Conservation (phyloP, 2,113 vertebrate genomes). For the Anthoscopus minutus region DNA sequence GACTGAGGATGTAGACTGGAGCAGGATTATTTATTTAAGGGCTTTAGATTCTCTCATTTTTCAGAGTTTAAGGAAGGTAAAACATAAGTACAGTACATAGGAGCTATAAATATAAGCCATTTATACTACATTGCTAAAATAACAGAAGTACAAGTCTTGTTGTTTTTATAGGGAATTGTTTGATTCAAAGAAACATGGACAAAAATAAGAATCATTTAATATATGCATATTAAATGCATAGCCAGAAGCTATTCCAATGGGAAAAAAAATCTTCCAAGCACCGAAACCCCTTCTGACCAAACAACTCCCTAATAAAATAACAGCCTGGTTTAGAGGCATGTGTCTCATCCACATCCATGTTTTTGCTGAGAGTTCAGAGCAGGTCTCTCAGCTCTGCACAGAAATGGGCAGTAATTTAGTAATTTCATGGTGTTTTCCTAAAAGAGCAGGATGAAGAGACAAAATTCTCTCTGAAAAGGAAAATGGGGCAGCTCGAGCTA, state of each 20-base stretch:
- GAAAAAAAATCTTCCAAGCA: neutral
- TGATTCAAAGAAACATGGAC: neutral
- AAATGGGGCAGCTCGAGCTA: neutral
- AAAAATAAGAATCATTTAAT: neutral
- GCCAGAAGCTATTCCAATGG: neutral
- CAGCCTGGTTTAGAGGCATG: neutral
- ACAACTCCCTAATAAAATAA: neutral
- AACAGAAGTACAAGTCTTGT: neutral
- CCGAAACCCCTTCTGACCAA: neutral
- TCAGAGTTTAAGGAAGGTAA: neutral
- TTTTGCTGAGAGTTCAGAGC: neutral
- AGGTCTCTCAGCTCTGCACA: neutral
- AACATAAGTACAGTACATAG: neutral
- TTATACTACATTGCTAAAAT: neutral
- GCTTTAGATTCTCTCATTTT: neutral
- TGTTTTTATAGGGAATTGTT: neutral
- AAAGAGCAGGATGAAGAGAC: neutral
- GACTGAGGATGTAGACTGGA: neutral
- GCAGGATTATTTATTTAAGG: neutral
- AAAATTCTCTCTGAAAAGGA: neutral
- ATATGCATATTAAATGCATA: neutral
- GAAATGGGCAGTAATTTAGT: constrained; percentile 3
- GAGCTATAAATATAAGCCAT: neutral
- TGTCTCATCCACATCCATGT: neutral
- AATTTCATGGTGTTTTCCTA: neutral